These are phyloP conservation scores for Drosophila trapezifrons DNA, from an alignment of 1,140 invertebrate genomes.

Conservation along the genomic window DNA sequence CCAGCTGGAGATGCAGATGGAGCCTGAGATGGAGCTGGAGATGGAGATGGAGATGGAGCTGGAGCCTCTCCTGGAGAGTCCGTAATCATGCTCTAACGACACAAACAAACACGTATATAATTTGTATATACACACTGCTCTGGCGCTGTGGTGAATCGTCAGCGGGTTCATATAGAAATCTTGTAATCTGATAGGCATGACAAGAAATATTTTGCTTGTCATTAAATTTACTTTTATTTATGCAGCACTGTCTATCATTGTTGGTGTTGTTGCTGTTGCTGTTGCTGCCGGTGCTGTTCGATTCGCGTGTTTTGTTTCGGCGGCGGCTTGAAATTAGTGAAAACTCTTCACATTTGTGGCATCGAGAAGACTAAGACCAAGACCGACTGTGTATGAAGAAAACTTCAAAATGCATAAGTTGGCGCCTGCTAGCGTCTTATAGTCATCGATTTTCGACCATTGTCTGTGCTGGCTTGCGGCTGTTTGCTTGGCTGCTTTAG, in stretches of 20 bases:
- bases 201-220: slow-evolving; percentile 83
- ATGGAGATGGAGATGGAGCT: background rate
- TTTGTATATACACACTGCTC: slow-evolving; percentile 48
- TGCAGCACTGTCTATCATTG: slow-evolving; percentile 77
- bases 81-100: slow-evolving; percentile 81
- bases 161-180: slow-evolving; percentile 79
- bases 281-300: slow-evolving; percentile 51
- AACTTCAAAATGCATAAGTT: slow-evolving; percentile 66
- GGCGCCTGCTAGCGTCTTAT: slow-evolving; percentile 62
- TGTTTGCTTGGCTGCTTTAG: slow-evolving; percentile 48
- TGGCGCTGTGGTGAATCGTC: slow-evolving; percentile 59
- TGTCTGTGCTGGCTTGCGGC: slow-evolving; percentile 44
- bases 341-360: slow-evolving; percentile 68
- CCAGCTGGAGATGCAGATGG: slow-evolving; percentile 12
- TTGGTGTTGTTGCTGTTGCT: slow-evolving; percentile 52
- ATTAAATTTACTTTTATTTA: slow-evolving; percentile 83
- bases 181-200: slow-evolving; percentile 83
- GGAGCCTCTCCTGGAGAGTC: slow-evolving; percentile 59
- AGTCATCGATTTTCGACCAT: slow-evolving; percentile 72
- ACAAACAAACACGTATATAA: slow-evolving; percentile 49
- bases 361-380: slow-evolving; percentile 62
- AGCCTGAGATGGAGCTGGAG: slow-evolving; percentile 3
- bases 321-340: slow-evolving; percentile 77
- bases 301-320: slow-evolving; percentile 79
- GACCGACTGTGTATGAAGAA: slow-evolving; percentile 37